Evolutionary conservation across 2,797 vertebrate genomes (phyloP), one percentile per base, ranked within the genome.

Genomic region (Muraenolepis orangiensis): DNA sequence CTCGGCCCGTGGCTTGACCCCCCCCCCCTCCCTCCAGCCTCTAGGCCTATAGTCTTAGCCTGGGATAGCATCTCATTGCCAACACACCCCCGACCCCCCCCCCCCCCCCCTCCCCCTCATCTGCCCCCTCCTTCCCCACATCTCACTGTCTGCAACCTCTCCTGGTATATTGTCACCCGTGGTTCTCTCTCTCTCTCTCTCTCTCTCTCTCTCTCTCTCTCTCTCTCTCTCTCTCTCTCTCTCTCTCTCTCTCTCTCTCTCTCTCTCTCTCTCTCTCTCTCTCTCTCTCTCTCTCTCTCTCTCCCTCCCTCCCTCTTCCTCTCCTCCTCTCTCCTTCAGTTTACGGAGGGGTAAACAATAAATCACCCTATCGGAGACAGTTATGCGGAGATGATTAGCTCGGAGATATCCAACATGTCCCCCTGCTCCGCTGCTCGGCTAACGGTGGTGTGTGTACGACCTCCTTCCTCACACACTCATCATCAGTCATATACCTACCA

Each of bases 401-500:
- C 70, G 73, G 20, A 40, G 76, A 38, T 71, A 78, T 78, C 61
- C 71, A 36, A 38, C n/a, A 20, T n/a, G 32, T 61, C n/a, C 57
- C 26, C 57, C 57, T n/a, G n/a, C 5, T 61, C 32, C 32, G 20
- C 57, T 8, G 20, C 57, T 61, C 7, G 57, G 57, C n/a, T n/a
- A n/a, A n/a, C 29, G 31, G 30, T 26, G 36, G 26, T 34, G 69
- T 70, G 84, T 81, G 78, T 29, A n/a, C n/a, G 26, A 78, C 78
- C 76, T 72, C 71, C 71, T n/a, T 72, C 77, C 72, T 73, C 77
- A 73, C 69, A 76, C 46, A 38, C 32, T 84, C 83, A 81, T 84
- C 83, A 81, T 85, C 81, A 75, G 84, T 89, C 81, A 85, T 79
- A 82, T 84, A 77, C 80, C 85, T 79, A 77, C 80, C 77, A 74